These are phyloP conservation scores for Nothobranchius furzeri DNA, from an alignment of 2,113 vertebrate species.

Conservation along the genomic window DNA sequence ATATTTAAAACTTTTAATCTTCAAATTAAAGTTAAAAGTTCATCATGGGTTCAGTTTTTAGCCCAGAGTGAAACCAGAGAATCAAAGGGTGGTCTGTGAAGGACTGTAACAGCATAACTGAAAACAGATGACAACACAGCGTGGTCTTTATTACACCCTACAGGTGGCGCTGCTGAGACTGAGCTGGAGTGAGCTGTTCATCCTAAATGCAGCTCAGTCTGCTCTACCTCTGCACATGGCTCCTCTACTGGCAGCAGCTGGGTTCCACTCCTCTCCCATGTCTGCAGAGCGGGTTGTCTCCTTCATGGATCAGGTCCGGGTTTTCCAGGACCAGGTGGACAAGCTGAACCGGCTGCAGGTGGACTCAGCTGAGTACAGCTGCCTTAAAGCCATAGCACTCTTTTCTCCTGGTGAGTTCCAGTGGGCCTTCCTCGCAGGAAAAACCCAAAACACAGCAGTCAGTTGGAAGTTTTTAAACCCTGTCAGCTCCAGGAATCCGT, in stretches of 20 bases:
- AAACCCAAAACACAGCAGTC: slow-evolving; percentile 5
- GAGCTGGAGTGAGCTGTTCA: slow-evolving; percentile 98
- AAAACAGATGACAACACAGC: no score
- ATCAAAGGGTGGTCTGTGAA: no score
- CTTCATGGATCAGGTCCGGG: slow-evolving; percentile 97
- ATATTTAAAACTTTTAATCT: no score
- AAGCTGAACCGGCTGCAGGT: slow-evolving; percentile 94
- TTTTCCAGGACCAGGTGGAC: slow-evolving; percentile 98
- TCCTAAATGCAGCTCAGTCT: slow-evolving; percentile 96
- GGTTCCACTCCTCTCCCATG: slow-evolving; percentile 95
- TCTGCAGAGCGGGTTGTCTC: slow-evolving; percentile 91
- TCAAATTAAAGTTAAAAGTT: no score
- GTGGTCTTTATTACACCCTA: not conserved
- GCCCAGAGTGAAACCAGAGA: no score
- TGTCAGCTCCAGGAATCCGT: not conserved
- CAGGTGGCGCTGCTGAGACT: slow-evolving; percentile 90
- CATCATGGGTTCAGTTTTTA: no score
- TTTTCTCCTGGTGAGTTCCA: slow-evolving; percentile 89
- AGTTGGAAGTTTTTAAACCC: slow-evolving; percentile 5
- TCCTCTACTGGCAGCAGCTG: slow-evolving; percentile 91
- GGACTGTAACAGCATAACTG: no score
- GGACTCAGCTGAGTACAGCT: slow-evolving; percentile 94
- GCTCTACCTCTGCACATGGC: slow-evolving; percentile 94
- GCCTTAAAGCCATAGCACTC: slow-evolving; percentile 96
- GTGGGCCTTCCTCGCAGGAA: not conserved